Evolutionary conservation across 2,113 vertebrate genomes (phyloP).

Genomic region (Tringa solitaria): DNA sequence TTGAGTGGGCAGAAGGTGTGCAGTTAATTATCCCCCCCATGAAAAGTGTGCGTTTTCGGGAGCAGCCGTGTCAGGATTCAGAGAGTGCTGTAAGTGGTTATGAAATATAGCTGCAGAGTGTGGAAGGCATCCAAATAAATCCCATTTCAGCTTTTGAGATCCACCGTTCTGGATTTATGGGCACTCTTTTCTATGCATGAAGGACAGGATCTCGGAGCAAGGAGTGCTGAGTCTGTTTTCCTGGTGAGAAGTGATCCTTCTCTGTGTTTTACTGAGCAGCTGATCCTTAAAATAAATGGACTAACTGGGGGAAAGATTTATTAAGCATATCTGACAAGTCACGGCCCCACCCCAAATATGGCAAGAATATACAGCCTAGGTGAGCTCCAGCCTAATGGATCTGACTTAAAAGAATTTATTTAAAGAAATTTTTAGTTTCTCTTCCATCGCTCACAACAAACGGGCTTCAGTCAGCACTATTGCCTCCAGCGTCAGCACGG

Average conservation of each 20-base stretch:
- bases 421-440: background rate
- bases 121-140: slow-evolving; percentile 63
- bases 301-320: slow-evolving; percentile 9
- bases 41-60: background rate
- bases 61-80: slow-evolving; percentile 24
- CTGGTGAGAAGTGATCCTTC: slow-evolving; percentile 23
- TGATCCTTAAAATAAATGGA: slow-evolving; percentile 19
- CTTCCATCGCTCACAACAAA: background rate
- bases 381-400: slow-evolving; percentile 7
- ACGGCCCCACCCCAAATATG: background rate
- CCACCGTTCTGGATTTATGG: slow-evolving; percentile 47
- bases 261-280: slow-evolving; percentile 5
- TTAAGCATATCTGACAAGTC: background rate
- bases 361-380: background rate
- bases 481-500: background rate
- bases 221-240: slow-evolving; percentile 20
- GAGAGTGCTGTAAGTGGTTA: slow-evolving; percentile 33
- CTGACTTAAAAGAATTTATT: slow-evolving; percentile 7
- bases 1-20: background rate
- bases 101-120: slow-evolving; percentile 51
- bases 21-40: background rate
- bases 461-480: slow-evolving; percentile 12
- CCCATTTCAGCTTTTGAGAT: slow-evolving; percentile 39
- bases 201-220: slow-evolving; percentile 33
- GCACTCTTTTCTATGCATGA: slow-evolving; percentile 6